Percentiles rank a stretch among this genome's conserved stretches.
phyloP scores from a whole-genome alignment of 2,797 vertebrate genomes.

The Chromis chromis region DNA sequence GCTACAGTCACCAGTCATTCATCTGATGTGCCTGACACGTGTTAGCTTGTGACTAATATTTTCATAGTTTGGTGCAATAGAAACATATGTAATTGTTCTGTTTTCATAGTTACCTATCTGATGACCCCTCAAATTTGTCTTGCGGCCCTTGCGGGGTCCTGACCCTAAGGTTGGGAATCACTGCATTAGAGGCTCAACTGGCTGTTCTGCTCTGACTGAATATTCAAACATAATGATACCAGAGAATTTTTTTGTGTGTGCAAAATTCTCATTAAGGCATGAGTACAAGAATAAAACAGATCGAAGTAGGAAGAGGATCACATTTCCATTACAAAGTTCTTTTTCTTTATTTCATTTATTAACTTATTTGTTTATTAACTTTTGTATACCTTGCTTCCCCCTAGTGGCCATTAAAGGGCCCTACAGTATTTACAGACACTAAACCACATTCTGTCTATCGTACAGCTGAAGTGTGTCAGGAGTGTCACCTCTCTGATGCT shows the following conservation, averaged over 20 bases:
- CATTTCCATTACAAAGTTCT: background rate
- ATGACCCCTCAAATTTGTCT: background rate
- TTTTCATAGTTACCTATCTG: no score
- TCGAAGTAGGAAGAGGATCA: background rate
- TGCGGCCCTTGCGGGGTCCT: background rate
- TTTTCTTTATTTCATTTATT: background rate
- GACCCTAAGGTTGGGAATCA: background rate
- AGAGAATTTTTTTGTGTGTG: background rate
- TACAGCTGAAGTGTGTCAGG: background rate
- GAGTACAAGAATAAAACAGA: background rate
- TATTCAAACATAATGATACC: background rate
- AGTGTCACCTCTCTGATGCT: background rate
- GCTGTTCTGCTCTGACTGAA: background rate
- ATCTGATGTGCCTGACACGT: no score
- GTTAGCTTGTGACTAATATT: no score
- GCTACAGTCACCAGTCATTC: no score
- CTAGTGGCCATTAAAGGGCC: background rate
- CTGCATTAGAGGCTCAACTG: constrained; percentile 6
- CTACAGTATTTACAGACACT: background rate
- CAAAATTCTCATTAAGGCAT: background rate
- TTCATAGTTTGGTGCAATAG: no score
- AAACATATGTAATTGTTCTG: no score
- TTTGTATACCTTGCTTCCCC: background rate
- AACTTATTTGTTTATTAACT: background rate
- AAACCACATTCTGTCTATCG: background rate